Evolutionary conservation across 2,797 vertebrate genomes (phyloP), one percentile per base, ranked within the genome.

Genomic region (Leptoclinus maculatus): DNA sequence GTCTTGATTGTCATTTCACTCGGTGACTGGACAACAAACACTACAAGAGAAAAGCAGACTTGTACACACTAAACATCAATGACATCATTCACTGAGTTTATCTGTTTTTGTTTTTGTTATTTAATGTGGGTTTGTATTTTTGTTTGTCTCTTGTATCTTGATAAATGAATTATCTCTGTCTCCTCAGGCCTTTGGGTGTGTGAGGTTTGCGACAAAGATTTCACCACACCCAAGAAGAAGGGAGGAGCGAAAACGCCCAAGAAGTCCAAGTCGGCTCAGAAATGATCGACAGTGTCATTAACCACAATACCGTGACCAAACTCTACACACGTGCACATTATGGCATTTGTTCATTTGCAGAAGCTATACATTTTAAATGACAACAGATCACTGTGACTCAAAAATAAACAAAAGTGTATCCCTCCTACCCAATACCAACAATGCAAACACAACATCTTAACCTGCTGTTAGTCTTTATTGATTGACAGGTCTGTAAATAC

Each of bases 151-250:
- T 43, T 29, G 36, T 41, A 9, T 54, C 11, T 29, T 16, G 32
- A 45, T 34, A 39, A 11, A 73, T 67, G 34, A 0, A 78, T 67
- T 85, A 56, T 85, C 2, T 86, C 23, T 80, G n/a, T 85, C 73
- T 93, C 91, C 79, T 77, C 95, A 99, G 98, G 98, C 92, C 96
- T 96, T 92, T 99, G 98, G 98, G 96, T 99, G 82, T 99, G 98
- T 95, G 97, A 97, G 86, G 96, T 97, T 92, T 99, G 98, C 86
- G 95, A 96, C 89, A 97, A 96, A 93, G 94, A 97, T 16, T 79
- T 96, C 82, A 93, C 92, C 34, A 94, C 96, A 80, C 96, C 97
- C 80, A 97, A 97, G 94, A 98, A 97, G 94, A 97, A 96, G 94
- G 96, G 96, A 93, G 95, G 93, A 93, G 92, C 49, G 94, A 99